A percentile compares a stretch with the other conserved stretches of the same genome.
These are phyloP conservation scores for Pygoscelis adeliae DNA, from an alignment of 2,113 vertebrate species.

Conservation along the genomic window DNA sequence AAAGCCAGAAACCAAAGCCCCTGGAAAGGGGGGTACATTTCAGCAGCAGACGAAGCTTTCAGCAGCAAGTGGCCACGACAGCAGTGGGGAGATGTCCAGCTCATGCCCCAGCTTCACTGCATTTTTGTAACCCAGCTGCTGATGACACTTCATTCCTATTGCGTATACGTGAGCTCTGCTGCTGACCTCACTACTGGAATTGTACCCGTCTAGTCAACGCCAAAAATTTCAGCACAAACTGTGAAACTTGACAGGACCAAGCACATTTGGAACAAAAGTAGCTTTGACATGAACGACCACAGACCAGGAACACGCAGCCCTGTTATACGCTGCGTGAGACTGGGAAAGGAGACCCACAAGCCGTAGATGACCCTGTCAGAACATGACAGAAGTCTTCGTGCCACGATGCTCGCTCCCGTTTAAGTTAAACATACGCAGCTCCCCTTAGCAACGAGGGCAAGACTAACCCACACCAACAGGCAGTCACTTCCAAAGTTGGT, in stretches of 20 bases:
- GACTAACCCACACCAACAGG: not conserved
- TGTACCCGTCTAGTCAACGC: not conserved
- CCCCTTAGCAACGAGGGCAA: not conserved
- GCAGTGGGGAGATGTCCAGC: not conserved
- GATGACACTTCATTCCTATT: not conserved
- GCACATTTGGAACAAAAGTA: not conserved
- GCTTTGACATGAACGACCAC: not conserved
- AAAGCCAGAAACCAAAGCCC: not conserved
- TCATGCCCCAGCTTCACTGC: not conserved
- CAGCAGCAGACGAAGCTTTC: not conserved
- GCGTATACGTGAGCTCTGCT: not conserved
- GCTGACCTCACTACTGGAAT: slow-evolving; percentile 33
- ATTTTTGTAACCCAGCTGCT: not conserved
- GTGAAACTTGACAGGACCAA: not conserved
- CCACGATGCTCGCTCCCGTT: accelerated
- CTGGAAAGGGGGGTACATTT: not conserved
- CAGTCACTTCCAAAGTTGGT: not conserved
- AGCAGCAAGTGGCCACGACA: not conserved
- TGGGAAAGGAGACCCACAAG: not conserved
- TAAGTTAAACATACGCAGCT: not conserved
- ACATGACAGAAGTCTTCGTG: not conserved
- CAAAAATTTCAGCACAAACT: slow-evolving; percentile 25
- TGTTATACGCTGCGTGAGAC: not conserved
- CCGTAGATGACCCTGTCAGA: not conserved
- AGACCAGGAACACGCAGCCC: not conserved